Evolutionary conservation across 2,113 vertebrate species (phyloP), one percentile per base, ranked within the genome.

Genomic region (Misgurnus mizolepis): DNA sequence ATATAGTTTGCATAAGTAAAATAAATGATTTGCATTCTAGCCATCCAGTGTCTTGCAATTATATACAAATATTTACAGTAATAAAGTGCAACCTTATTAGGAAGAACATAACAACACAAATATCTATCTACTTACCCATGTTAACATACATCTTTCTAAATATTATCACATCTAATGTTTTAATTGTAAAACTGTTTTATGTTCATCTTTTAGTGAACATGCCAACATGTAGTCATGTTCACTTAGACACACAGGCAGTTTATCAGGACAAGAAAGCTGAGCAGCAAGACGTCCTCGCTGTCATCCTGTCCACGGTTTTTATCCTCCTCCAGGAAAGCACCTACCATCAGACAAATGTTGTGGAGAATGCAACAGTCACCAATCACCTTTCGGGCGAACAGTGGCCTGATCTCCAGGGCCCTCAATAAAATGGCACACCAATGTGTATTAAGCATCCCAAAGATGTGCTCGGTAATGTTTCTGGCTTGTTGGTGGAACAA

Each of bases 341-440:
- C 71, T 47, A 5, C 41, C 0, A 9, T 2, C 76, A 78, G 18
- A 15, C 72, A 68, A n/a, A 81, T 47, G n/a, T 81, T 81, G 71
- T 67, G 61, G 62, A 75, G 79, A 53, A 81, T 74, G 61, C 70
- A 58, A 11, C 47, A 80, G 41, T 60, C 79, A 53, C 14, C 79
- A 41, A 73, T 56, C 17, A 81, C 62, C 14, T 67, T 81, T 3
- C 62, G 50, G 47, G 50, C 18, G 1, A 67, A 81, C 40, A 67
- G 79, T 39, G 79, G 79, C 22, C n/a, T 55, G 34, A 66, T 55
- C 69, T 56, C 79, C 43, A 74, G 39, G 27, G 79, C 70, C 56
- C 67, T 47, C 43, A 64, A n/a, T 17, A 71, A 71, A 60, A 71
- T 80, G 58, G 45, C 18, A n/a, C 8, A 3, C 45, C 69, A 73